phyloP scores from a whole-genome alignment of 2,797 vertebrate genomes.

The Rhinophrynus dorsalis region DNA sequence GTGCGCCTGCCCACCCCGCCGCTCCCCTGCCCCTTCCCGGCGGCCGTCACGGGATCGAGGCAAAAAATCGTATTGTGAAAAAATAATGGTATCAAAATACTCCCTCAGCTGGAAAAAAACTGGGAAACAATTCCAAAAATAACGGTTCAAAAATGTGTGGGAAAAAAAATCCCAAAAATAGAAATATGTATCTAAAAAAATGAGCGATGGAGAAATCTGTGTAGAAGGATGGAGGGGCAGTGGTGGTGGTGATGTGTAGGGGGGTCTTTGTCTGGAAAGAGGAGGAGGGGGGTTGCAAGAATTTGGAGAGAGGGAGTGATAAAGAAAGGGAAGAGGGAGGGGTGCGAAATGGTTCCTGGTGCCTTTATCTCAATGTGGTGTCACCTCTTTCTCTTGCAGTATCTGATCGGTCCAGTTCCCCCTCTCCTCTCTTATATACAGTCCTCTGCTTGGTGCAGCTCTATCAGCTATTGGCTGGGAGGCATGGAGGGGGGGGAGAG shows the following conservation, averaged over 20 bases:
- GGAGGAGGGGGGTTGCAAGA: constrained; percentile 31
- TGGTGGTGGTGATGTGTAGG: not conserved
- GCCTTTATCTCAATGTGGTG: constrained; percentile 38
- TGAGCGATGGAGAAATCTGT: not conserved
- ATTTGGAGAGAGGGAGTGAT: constrained; percentile 36
- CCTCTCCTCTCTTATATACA: constrained; percentile 41
- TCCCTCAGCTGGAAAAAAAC: not conserved
- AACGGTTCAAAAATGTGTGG: not conserved
- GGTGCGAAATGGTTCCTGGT: constrained; percentile 16
- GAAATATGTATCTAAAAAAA: constrained; percentile 27
- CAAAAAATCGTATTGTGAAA: constrained; percentile 22
- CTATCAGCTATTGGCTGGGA: constrained; percentile 22
- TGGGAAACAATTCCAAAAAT: constrained; percentile 6
- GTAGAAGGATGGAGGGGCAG: not conserved
- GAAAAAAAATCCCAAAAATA: constrained; percentile 34
- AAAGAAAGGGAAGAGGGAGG: constrained; percentile 40
- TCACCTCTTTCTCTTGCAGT: constrained; percentile 28
- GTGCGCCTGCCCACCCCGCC: constrained; percentile 46
- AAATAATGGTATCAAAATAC: constrained; percentile 32
- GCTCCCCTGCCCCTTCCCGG: constrained; percentile 39
- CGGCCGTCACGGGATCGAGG: constrained; percentile 33
- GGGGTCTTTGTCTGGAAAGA: constrained; percentile 47
- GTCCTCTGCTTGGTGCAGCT: constrained; percentile 38
- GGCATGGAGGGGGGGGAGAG: not conserved
- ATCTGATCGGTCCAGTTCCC: constrained; percentile 28